Percentiles rank a stretch among this genome's conserved stretches.
Conservation (phyloP, 1,140 invertebrate genomes). For the Bombus superbus region DNA sequence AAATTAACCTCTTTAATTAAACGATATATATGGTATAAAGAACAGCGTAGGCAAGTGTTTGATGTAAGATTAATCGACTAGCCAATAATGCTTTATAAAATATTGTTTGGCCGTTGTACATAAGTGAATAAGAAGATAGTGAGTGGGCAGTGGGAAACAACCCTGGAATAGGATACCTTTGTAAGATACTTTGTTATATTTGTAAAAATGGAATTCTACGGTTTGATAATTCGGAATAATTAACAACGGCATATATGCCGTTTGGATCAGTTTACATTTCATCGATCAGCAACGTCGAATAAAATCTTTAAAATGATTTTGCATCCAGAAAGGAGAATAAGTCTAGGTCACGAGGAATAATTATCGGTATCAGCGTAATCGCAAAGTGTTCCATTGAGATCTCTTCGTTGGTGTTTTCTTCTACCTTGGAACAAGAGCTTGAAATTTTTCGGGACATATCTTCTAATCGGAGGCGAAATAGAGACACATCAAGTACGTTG, state of each 20-base stretch:
- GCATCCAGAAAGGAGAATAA: not conserved
- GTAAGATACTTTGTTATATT: slow-evolving; percentile 30
- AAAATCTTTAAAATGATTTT: slow-evolving; percentile 12
- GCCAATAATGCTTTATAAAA: slow-evolving; percentile 32
- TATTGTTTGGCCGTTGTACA: slow-evolving; percentile 4
- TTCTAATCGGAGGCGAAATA: slow-evolving; percentile 17
- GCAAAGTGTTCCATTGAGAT: not conserved
- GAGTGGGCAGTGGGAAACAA: slow-evolving; percentile 58
- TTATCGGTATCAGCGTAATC: not conserved
- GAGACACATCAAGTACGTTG: slow-evolving; percentile 31
- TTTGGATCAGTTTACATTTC: not conserved
- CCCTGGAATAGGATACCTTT: slow-evolving; percentile 48
- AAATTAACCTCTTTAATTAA: slow-evolving; percentile 1
- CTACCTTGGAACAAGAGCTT: not conserved
- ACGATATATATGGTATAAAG: slow-evolving; percentile 13
- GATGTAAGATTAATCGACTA: slow-evolving; percentile 30
- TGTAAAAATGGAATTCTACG: slow-evolving; percentile 31
- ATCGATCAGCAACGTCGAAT: not conserved
- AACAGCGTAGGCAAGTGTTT: slow-evolving; percentile 3
- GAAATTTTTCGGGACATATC: not conserved
- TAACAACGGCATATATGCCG: not conserved
- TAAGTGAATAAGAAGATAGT: slow-evolving; percentile 46
- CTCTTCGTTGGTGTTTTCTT: not conserved
- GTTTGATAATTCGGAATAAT: slow-evolving; percentile 57
- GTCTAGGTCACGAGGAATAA: not conserved